A percentile compares a stretch with the other conserved stretches of the same genome.
Evolutionary conservation across 2,113 vertebrate species (phyloP).

Genomic region (Thryonomys swinderianus): DNA sequence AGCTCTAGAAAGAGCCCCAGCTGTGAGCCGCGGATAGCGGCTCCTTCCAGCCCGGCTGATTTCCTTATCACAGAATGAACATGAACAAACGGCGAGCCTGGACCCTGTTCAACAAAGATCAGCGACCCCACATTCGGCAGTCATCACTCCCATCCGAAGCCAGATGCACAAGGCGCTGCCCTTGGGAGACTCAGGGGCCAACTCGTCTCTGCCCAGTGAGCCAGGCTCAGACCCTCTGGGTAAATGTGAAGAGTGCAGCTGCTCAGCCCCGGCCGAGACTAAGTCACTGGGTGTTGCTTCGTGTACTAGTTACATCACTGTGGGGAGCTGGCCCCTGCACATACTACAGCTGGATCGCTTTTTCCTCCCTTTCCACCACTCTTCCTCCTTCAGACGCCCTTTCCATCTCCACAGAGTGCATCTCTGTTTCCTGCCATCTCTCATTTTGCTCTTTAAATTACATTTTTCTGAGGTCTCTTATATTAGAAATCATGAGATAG

Average conservation of each 20-base stretch:
- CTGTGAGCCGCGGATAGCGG: background rate
- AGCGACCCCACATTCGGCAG: background rate
- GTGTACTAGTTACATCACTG: background rate
- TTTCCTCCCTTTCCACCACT: background rate
- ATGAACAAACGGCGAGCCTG: background rate
- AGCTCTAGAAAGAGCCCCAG: background rate
- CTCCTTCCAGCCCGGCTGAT: background rate
- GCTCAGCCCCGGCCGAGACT: background rate
- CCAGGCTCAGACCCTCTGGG: background rate
- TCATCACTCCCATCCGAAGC: background rate
- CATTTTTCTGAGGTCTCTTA: background rate
- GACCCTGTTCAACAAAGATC: background rate
- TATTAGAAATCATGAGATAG: background rate
- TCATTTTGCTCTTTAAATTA: background rate
- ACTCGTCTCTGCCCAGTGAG: background rate
- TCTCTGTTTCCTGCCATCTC: background rate
- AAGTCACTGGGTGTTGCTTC: background rate
- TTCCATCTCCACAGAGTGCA: background rate
- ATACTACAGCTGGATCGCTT: background rate
- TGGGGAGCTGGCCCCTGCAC: background rate
- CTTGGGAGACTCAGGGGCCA: background rate
- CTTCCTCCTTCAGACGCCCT: background rate
- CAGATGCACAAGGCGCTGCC: accelerated
- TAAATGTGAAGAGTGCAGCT: background rate
- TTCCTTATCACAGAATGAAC: slow-evolving; percentile 26